These are phyloP conservation scores for Bergia sp. DNA, from an alignment of 92 coral and sea anemone genomes.

Conservation along the genomic window DNA sequence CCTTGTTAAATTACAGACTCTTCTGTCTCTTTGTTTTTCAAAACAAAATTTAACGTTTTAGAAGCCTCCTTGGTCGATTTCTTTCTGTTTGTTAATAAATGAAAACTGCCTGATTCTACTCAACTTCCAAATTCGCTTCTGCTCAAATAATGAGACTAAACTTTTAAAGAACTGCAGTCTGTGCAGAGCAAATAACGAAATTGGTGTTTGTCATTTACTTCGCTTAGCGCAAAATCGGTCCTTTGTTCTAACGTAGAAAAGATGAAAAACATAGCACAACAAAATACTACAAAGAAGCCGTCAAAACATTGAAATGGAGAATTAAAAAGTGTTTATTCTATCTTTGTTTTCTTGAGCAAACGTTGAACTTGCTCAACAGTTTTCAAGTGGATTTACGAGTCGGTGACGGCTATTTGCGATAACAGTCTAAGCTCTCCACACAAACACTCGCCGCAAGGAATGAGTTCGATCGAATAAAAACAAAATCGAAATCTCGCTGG, in stretches of 20 bases:
- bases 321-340: slow-evolving; percentile 2
- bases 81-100: background rate
- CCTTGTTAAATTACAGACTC: too few species aligned
- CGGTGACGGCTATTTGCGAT: slow-evolving; percentile 11
- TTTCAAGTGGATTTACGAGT: slow-evolving; percentile 4
- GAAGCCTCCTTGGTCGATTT: too few species aligned
- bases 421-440: background rate
- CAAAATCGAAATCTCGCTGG: background rate
- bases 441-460: background rate
- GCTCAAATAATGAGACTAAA: too few species aligned
- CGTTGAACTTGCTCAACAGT: background rate
- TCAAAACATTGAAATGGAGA: slow-evolving; percentile 19
- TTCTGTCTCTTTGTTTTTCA: too few species aligned
- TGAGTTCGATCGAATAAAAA: background rate
- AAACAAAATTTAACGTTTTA: too few species aligned
- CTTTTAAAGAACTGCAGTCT: background rate
- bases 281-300: slow-evolving; percentile 30
- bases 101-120: background rate
- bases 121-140: background rate
- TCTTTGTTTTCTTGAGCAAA: background rate
- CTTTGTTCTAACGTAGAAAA: background rate
- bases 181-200: background rate
- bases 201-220: background rate
- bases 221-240: background rate
- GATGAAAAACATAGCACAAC: background rate